A percentile compares a stretch with the other conserved stretches of the same genome.
phyloP scores from a whole-genome alignment of 2,797 vertebrate species.

The Rachycentron canadum region DNA sequence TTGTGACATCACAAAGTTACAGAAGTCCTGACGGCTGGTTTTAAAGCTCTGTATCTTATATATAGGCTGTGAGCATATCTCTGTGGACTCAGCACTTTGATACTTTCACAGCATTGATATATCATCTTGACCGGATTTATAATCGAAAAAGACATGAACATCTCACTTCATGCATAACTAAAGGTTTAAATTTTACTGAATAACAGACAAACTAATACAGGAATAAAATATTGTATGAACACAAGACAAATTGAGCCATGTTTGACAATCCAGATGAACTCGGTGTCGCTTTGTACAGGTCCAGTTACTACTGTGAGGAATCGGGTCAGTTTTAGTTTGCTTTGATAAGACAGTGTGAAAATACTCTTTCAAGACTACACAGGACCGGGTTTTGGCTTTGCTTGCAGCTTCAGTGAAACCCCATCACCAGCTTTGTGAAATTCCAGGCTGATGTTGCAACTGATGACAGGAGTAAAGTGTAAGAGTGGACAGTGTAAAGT shows the following conservation, averaged over 20 bases:
- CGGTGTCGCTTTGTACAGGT: slow-evolving; percentile 9
- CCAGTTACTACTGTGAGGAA: slow-evolving; percentile 42
- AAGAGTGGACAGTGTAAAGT: slow-evolving; percentile 18
- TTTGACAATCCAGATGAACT: slow-evolving; percentile 20
- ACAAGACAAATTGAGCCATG: slow-evolving; percentile 9
- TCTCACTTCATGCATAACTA: too few relatives aligned
- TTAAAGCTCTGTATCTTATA: too few relatives aligned
- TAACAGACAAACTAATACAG: slow-evolving; percentile 8
- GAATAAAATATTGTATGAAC: slow-evolving; percentile 1
- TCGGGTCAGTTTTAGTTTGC: slow-evolving; percentile 52
- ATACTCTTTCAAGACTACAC: slow-evolving; percentile 28
- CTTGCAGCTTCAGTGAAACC: slow-evolving; percentile 29
- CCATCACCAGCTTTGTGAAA: slow-evolving; percentile 53
- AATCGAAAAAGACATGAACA: too few relatives aligned
- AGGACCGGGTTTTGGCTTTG: slow-evolving; percentile 41
- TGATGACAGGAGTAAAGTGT: slow-evolving; percentile 40
- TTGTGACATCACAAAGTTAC: too few relatives aligned
- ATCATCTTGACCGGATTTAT: too few relatives aligned
- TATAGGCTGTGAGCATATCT: too few relatives aligned
- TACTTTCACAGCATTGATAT: too few relatives aligned
- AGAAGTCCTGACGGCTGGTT: too few relatives aligned
- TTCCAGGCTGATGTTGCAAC: slow-evolving; percentile 53
- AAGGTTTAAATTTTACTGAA: not conserved
- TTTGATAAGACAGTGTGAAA: slow-evolving; percentile 50
- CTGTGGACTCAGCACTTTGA: too few relatives aligned